Evolutionary conservation across 2,888 invertebrate genomes (phyloP), one percentile per base, ranked within the genome.

Genomic region (Drosophila mercatorum): DNA sequence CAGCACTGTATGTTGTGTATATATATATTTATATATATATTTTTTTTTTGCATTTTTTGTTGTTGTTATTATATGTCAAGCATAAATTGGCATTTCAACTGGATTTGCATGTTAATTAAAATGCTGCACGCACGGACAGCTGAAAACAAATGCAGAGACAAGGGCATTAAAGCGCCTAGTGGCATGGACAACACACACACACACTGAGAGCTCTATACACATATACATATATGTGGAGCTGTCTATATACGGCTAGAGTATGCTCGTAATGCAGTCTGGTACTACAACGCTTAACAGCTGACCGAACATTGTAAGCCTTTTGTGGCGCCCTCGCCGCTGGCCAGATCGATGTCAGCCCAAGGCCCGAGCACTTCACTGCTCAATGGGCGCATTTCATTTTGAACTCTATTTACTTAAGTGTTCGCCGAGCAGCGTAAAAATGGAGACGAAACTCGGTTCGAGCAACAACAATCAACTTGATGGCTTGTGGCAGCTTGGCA

Each of bases 21-120:
- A 46, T 51, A 28, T 17, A 62, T 61, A 53, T 14, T 26, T 5
- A 22, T 62, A 1, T 2, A 22, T 22, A 22, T 22, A 17, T 60
- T 43, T 46, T 22, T 31, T 57, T 66, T 44, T 10, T 2, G 1
- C 7, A 7, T 14, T 59, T 49, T 60, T 60, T 47, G 60, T 65
- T 63, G 72, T 78, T 63, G 72, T 78, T 81, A 85, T 88, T 88
- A 88, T 83, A 87, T 88, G 89, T 86, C 84, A 83, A 81, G 89
- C 84, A 85, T 85, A 86, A 86, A 86, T 86, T 89, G 85, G 85
- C 85, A 86, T 86, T 86, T 85, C 88, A 83, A 86, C 89, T 86
- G 89, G 86, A 86, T 86, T 86, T 86, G 89, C 86, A 86, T 86
- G 88, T 86, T 86, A 86, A 89, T 86, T 86, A 86, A 86, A 86